Evolutionary conservation across 37 sponge, comb jelly and placozoan genomes (phyloP), one percentile per base, ranked within the genome.

Genomic region (Chondrosia reniformis): DNA sequence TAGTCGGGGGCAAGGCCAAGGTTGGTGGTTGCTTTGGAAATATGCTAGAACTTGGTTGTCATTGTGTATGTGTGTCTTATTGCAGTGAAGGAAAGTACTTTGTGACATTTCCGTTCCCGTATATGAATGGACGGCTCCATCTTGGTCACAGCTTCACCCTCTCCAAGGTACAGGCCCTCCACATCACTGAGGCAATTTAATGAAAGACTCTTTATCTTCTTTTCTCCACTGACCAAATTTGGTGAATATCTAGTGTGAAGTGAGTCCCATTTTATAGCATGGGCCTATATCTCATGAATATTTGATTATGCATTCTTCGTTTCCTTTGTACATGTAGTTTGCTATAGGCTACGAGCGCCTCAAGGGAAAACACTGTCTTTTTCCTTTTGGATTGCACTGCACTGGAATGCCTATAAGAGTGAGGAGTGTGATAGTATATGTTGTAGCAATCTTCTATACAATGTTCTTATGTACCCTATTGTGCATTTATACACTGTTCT

Each of bases 331-430:
- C 55, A 21, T 55, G 25, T 72, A 99, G 94, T 99, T 93, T 93
- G 92, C 94, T 17, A 85, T 94, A 17, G 94, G 99, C 34, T 99
- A 99, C 79, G 81, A 99, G 79, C 72, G 96, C 4, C 75, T 99
- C 55, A 99, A 95, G 63, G 99, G 99, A 32, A 99, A 95, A 63
- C 75, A 87, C 28, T 93, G 94, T 38, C 88, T 99, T n/a, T 99
- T 95, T 74, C 99, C 99, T 31, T 99, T 99, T 88, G 99, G 85
- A 71, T 93, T 90, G 57, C 99, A 99, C 83, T 99, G 99, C 52
- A 99, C 99, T 55, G 99, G 99, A 39, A 99, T 99, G 99, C 99
- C 99, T 0, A 99, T 99, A 38, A 95, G 86, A 86, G 95, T 94
- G 12, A 1, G 77, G 43, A 10, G 8, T 21, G 2, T 33, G 66